Evolutionary conservation across 2,797 vertebrate species (phyloP), one percentile per base, ranked within the genome.

Genomic region (Phalloptychus januarius): DNA sequence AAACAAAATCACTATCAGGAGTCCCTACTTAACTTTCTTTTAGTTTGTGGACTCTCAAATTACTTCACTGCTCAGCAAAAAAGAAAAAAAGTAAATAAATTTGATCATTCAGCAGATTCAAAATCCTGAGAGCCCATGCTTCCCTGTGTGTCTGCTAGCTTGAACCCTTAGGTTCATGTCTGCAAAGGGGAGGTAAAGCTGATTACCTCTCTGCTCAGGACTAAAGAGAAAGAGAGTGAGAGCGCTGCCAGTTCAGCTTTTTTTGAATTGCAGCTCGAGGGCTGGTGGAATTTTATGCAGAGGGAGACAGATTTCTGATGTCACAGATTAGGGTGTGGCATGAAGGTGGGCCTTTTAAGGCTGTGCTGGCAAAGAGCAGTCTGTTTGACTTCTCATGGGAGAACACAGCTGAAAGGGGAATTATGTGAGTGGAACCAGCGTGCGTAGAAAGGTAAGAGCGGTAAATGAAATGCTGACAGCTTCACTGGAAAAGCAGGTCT

Each of bases 131-230:
- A 73, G 72, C 46, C 67, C 71, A 79, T 46, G 77, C 56, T 84
- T 76, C 70, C 56, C 33, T 54, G 42, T 78, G 74, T 77, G 56
- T 79, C 72, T 71, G 40, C 61, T 85, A 81, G 79, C 87, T 86
- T 88, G 85, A 85, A 44, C 91, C 92, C 92, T 93, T 86, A 76
- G 86, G 89, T 87, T 89, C 91, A 77, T 77, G 89, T 87, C 90
- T 83, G 82, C 88, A 84, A 86, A 88, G 81, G 40, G 87, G 92
- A 91, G 86, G 77, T 83, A 88, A 95, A 95, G 93, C 96, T 94
- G 93, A 94, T 96, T 96, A 95, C 94, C 90, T 91, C 89, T 90
- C 83, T 92, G 86, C 90, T 88, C 86, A 91, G 93, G 91, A 82
- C 93, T 83, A 89, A 83, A 92, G 82, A 93, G 86, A 92, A 81